Evolutionary conservation across 2,797 vertebrate species (phyloP), one percentile per base, ranked within the genome.

Genomic region (Staurois parvus): DNA sequence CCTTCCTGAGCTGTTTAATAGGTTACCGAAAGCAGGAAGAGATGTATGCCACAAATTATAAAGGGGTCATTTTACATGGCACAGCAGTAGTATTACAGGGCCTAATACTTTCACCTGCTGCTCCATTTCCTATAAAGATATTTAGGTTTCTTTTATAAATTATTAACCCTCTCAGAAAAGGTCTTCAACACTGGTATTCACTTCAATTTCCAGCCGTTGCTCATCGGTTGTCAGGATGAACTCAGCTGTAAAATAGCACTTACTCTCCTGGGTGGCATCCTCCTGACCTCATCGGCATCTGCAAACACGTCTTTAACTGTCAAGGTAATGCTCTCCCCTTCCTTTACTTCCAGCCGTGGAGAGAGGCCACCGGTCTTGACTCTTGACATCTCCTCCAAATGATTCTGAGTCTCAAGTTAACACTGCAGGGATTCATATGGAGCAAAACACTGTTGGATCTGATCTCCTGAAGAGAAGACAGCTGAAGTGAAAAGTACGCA

Each of bases 151-250:
- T 52, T 59, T 28, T 84, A 84, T 28, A 69, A 76, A 76, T 30
- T 28, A 66, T 76, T 69, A 83, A 76, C 73, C 81, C 81, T 28
- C 64, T 34, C 13, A 40, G 24, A n/a, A 70, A 17, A 76, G 42
- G 81, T 69, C 62, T 52, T 32, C 28, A 24, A 52, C 72, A 69
- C 64, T 29, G 74, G 56, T 76, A 76, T 76, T 76, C 42, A 37
- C 64, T 76, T 32, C 30, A 30, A 32, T 69, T 76, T 62, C 52
- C 76, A 26, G 21, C 73, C 3, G 48, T 76, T 26, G 81, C 64
- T 84, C 73, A 59, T 76, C 29, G 26, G 67, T 40, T 84, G 81
- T 76, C 81, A 84, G 28, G 52, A 76, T 76, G 72, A 83, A 84
- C 12, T 69, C 40, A 84, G 28, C 62, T 73, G 56, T 73, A 69